A percentile compares a stretch with the other conserved stretches of the same genome.
Conservation (phyloP, 2,113 vertebrate genomes). For the Aleadryas rufinucha region DNA sequence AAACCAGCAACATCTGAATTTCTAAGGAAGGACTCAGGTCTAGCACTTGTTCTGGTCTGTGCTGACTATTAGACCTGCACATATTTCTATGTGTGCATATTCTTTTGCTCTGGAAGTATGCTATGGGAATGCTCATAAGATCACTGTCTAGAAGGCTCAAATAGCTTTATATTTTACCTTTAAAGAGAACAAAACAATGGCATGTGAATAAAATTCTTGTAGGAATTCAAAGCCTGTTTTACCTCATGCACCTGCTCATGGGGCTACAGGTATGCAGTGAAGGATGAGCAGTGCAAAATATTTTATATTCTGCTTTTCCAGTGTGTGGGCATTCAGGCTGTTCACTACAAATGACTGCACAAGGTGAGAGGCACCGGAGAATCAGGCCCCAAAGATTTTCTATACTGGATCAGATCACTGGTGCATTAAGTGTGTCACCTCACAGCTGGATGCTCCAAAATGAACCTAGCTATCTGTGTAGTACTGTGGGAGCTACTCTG, state of each 20-base stretch:
- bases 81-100: accelerated
- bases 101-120: background rate
- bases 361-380: constrained; percentile 40
- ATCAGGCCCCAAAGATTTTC: constrained; percentile 58
- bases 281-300: background rate
- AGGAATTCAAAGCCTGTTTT: background rate
- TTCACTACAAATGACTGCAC: constrained; percentile 43
- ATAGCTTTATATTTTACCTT: background rate
- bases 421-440: constrained; percentile 65
- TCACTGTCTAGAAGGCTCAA: background rate
- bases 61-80: background rate
- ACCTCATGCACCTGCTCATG: background rate
- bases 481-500: background rate
- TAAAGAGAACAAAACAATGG: background rate
- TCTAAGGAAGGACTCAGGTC: background rate
- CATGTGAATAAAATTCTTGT: background rate
- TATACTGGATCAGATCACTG: constrained; percentile 44
- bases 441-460: constrained; percentile 64
- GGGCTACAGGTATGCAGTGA: background rate
- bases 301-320: constrained; percentile 10
- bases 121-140: background rate
- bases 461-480: constrained; percentile 11
- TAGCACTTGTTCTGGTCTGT: background rate
- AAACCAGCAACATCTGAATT: background rate
- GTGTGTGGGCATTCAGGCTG: background rate